Evolutionary conservation across 2,888 invertebrate species (phyloP).

Genomic region (Drosophila mettleri): DNA sequence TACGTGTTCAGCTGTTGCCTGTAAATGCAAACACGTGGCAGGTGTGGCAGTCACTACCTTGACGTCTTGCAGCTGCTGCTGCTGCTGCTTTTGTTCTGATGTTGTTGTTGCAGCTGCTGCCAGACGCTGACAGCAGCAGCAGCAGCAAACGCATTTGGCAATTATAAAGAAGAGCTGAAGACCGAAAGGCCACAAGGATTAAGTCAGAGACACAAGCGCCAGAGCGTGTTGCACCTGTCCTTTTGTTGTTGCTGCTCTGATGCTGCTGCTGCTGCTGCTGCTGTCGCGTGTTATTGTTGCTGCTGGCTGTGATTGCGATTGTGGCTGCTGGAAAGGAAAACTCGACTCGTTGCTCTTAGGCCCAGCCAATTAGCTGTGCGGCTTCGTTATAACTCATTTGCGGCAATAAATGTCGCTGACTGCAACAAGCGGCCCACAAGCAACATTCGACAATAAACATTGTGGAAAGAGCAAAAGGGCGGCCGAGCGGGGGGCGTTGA

Average conservation of each 20-base stretch:
- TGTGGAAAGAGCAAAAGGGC: constrained; percentile 17
- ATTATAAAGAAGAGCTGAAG: constrained; percentile 42
- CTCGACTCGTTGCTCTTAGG: constrained; percentile 20
- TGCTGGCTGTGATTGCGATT: constrained; percentile 41
- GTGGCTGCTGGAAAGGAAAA: constrained; percentile 35
- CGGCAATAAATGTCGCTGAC: constrained; percentile 57
- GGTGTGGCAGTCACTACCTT: constrained; percentile 60
- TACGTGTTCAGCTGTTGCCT: constrained; percentile 51
- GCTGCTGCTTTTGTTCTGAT: constrained; percentile 37
- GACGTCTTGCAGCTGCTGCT: constrained; percentile 52
- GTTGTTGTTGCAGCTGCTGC: constrained; percentile 37
- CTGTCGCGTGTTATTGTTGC: constrained; percentile 56
- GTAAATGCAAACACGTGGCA: constrained; percentile 73
- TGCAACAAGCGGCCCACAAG: constrained; percentile 31
- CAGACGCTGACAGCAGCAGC: constrained; percentile 25
- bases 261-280: constrained; percentile 10
- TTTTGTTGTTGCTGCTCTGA: constrained; percentile 33
- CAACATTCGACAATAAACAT: constrained; percentile 24
- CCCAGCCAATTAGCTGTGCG: constrained; percentile 47
- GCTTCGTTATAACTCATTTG: constrained; percentile 62
- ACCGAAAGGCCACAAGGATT: constrained; percentile 50
- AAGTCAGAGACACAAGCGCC: constrained; percentile 45
- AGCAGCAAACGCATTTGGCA: constrained; percentile 42
- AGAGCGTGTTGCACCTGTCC: constrained; percentile 63
- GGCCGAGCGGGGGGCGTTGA: constrained; percentile 41